Conservation (phyloP, 2,113 vertebrate genomes). For the Ibidorhyncha struthersii region DNA sequence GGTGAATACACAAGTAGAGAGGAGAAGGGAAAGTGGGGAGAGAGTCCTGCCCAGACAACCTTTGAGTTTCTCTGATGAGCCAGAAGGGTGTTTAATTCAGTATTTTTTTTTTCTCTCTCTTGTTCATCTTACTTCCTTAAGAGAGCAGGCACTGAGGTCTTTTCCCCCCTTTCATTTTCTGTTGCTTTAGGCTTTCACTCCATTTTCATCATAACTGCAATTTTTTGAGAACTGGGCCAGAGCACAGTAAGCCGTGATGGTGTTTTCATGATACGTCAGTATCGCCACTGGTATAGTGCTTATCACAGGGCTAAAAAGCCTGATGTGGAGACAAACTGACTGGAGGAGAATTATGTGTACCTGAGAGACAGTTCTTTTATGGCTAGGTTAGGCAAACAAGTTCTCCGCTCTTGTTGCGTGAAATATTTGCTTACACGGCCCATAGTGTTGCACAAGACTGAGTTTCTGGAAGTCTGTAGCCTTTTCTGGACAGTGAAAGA, state of each 20-base stretch:
- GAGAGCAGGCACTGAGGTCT: background rate
- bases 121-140: background rate
- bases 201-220: background rate
- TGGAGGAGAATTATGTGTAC: background rate
- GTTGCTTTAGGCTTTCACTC: background rate
- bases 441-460: background rate
- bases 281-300: background rate
- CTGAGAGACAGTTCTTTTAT: background rate
- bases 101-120: rapidly evolving
- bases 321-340: background rate
- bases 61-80: background rate
- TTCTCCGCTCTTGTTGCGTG: background rate
- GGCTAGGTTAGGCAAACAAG: background rate
- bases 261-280: background rate
- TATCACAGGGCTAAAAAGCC: background rate
- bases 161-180: background rate
- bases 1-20: background rate
- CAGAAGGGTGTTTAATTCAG: background rate
- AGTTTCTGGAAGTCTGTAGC: background rate
- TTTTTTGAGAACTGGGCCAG: background rate
- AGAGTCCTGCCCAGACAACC: background rate
- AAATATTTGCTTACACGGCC: background rate
- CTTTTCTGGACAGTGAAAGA: background rate
- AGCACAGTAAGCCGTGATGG: background rate
- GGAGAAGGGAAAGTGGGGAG: background rate